These are phyloP conservation scores for Chrysaora quinquecirrha DNA, from an alignment of 30 jellyfish, hydroid and myxozoan genomes.

Conservation along the genomic window DNA sequence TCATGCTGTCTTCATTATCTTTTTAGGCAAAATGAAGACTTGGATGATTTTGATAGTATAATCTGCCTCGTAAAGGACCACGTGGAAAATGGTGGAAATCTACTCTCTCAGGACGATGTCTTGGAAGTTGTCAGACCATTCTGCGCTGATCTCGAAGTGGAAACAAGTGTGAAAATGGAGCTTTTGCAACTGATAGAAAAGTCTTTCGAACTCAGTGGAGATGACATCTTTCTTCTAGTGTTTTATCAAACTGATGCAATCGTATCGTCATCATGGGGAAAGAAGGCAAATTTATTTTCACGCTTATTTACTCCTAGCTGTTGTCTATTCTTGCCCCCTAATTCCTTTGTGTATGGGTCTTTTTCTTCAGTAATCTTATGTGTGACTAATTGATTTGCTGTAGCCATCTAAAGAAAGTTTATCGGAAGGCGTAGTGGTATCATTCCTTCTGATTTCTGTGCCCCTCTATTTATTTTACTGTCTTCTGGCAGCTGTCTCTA, in stretches of 20 bases:
- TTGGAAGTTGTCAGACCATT: slow-evolving; percentile 83
- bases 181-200: slow-evolving; percentile 67
- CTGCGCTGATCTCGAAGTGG: slow-evolving; percentile 73
- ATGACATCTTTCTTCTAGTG: slow-evolving; percentile 72
- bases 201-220: slow-evolving; percentile 74
- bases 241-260: slow-evolving; percentile 86
- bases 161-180: slow-evolving; percentile 66
- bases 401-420: too few relatives aligned
- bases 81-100: slow-evolving; percentile 44
- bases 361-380: too few relatives aligned
- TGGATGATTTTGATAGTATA: slow-evolving; percentile 4
- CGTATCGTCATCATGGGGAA: slow-evolving; percentile 64
- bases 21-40: neutral
- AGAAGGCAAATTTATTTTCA: slow-evolving; percentile 55
- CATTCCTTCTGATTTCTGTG: too few relatives aligned
- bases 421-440: too few relatives aligned
- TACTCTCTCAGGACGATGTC: slow-evolving; percentile 76
- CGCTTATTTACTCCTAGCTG: too few relatives aligned
- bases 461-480: too few relatives aligned
- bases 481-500: too few relatives aligned
- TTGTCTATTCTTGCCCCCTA: too few relatives aligned
- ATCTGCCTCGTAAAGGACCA: slow-evolving; percentile 54
- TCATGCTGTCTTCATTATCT: too few relatives aligned
- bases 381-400: too few relatives aligned
- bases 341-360: too few relatives aligned